A percentile compares a stretch with the other conserved stretches of the same genome.
Evolutionary conservation across 2,113 vertebrate species (phyloP).

Genomic region (Syrmaticus mikado): DNA sequence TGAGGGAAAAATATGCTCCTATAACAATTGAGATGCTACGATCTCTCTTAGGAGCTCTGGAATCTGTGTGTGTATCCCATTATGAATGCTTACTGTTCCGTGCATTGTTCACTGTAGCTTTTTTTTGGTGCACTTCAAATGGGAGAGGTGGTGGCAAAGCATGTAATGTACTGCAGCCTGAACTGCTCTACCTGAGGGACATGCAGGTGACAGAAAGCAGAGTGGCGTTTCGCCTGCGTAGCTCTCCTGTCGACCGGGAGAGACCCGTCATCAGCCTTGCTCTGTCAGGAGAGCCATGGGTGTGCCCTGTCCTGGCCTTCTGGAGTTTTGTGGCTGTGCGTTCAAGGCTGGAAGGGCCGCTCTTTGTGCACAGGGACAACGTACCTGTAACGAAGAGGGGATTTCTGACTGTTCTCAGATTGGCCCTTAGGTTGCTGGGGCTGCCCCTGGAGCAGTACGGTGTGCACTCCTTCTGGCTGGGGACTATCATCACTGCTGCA

Average conservation of each 20-base stretch:
- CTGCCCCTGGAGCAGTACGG: not conserved
- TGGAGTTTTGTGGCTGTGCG: not conserved
- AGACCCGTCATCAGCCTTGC: not conserved
- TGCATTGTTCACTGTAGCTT: constrained; percentile 40
- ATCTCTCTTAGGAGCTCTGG: constrained; percentile 40
- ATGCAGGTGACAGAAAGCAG: not conserved
- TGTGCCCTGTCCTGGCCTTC: constrained; percentile 50
- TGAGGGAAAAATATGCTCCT: constrained; percentile 21
- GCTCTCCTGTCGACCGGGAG: not conserved
- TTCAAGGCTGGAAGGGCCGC: not conserved
- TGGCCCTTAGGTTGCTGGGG: not conserved
- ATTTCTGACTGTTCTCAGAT: not conserved
- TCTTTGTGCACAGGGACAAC: not conserved
- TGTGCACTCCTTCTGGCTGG: constrained; percentile 51
- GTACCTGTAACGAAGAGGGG: not conserved
- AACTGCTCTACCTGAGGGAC: constrained; percentile 38
- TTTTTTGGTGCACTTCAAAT: constrained; percentile 52
- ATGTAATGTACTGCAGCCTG: not conserved
- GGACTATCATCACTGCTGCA: not conserved
- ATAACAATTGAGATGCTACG: constrained; percentile 34
- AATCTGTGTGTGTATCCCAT: not conserved
- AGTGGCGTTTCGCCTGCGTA: not conserved
- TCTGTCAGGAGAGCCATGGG: not conserved
- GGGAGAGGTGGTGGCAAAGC: constrained; percentile 39
- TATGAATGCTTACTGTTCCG: constrained; percentile 48